phyloP scores from a whole-genome alignment of 2,797 vertebrate genomes.

The Cossypha polioptera region DNA sequence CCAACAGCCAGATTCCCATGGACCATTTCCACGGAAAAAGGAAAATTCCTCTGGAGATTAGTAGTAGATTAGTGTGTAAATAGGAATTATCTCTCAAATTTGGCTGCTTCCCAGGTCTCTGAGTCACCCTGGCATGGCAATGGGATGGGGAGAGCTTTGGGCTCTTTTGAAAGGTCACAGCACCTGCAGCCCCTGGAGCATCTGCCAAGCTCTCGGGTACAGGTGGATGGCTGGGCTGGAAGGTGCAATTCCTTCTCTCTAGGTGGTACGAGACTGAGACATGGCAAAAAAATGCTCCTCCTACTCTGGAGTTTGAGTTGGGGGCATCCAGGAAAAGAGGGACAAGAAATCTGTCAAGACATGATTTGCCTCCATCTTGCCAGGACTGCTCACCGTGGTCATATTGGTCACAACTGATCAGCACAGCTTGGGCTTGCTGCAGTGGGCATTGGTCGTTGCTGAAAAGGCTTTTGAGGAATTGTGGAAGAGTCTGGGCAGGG shows the following conservation, averaged over 20 bases:
- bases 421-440: neutral
- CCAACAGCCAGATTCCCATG: neutral
- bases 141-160: neutral
- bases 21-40: conserved; percentile 13
- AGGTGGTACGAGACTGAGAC: neutral
- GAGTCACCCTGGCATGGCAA: neutral
- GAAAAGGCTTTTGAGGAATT: neutral
- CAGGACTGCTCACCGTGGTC: accelerated
- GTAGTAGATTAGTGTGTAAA: neutral
- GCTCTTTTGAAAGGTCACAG: neutral
- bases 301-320: neutral
- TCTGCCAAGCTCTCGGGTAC: neutral
- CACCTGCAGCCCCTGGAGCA: neutral
- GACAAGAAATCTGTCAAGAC: neutral
- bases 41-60: conserved; percentile 31
- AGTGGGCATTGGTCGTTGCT: accelerated
- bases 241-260: neutral
- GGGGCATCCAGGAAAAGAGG: neutral
- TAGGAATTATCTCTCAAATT: neutral
- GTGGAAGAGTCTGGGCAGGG: neutral
- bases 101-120: neutral
- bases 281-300: neutral
- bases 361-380: neutral
- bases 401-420: neutral
- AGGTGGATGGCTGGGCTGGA: neutral